phyloP scores from a whole-genome alignment of 2,797 vertebrate species.

The Coreius guichenoti region DNA sequence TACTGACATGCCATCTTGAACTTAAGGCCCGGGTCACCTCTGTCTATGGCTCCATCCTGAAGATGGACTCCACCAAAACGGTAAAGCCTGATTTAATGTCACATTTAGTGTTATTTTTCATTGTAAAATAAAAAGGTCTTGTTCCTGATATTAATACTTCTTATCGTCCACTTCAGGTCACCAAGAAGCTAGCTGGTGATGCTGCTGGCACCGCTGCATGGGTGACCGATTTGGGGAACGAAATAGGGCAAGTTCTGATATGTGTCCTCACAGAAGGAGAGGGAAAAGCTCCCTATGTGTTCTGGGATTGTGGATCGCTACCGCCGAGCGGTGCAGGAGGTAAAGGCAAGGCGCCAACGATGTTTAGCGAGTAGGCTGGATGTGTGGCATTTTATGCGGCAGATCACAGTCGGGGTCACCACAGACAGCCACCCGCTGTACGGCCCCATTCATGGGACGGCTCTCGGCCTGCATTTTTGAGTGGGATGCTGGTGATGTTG shows the following conservation, averaged over 20 bases:
- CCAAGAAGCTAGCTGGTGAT: background rate
- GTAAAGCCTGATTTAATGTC: too few species aligned
- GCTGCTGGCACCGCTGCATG: background rate
- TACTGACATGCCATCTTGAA: background rate
- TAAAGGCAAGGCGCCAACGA: too few species aligned
- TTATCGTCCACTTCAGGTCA: background rate
- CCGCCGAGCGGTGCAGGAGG: background rate
- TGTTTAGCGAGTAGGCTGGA: background rate
- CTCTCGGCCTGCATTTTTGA: constrained; percentile 23
- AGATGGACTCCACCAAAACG: background rate
- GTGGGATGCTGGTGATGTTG: background rate
- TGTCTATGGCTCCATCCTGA: background rate
- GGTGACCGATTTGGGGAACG: too few species aligned
- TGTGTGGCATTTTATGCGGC: background rate
- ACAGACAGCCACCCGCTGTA: background rate
- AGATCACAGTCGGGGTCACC: background rate
- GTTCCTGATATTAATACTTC: too few species aligned
- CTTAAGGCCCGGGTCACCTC: background rate
- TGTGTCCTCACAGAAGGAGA: too few species aligned
- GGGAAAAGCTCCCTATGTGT: too few species aligned
- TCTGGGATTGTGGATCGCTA: too few species aligned
- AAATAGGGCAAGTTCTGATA: too few species aligned
- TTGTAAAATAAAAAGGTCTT: too few species aligned
- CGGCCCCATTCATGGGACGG: background rate
- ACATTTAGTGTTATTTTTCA: too few species aligned